Evolutionary conservation across 2,113 vertebrate species (phyloP).

Genomic region (Hepsetus odoe): DNA sequence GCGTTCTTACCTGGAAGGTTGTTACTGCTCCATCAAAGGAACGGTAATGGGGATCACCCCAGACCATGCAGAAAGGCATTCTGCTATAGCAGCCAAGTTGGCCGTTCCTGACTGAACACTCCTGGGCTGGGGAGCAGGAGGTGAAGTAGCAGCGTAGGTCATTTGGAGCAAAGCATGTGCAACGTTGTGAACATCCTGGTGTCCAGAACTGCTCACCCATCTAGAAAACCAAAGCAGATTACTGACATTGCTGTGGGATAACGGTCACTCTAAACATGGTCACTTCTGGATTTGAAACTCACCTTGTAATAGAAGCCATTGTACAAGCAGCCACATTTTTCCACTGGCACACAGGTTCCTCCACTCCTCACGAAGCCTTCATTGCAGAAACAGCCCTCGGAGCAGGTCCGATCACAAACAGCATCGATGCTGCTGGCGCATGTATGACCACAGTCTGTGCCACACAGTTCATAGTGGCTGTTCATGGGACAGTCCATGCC

Average conservation of each 20-base stretch:
- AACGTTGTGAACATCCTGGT: conserved; percentile 56
- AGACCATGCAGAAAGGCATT: conserved; percentile 70
- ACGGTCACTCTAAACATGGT: too few relatives aligned
- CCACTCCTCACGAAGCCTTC: conserved; percentile 70
- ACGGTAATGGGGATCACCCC: conserved; percentile 77
- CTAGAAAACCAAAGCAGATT: conserved; percentile 40
- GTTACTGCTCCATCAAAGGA: conserved; percentile 76
- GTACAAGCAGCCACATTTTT: conserved; percentile 74
- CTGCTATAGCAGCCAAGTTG: conserved; percentile 4
- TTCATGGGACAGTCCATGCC: conserved; percentile 63
- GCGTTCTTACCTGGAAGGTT: conserved; percentile 53
- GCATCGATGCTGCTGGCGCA: conserved; percentile 60
- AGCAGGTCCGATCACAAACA: conserved; percentile 60
- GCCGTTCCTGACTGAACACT: conserved; percentile 63
- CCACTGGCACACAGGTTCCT: conserved; percentile 65
- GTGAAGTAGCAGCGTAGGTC: conserved; percentile 57
- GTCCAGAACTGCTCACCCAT: conserved; percentile 67
- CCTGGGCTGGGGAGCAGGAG: conserved; percentile 55
- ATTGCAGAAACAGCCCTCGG: conserved; percentile 74
- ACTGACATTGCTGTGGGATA: background rate
- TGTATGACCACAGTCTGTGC: conserved; percentile 64
- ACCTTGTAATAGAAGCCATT: conserved; percentile 68
- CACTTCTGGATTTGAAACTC: too few relatives aligned
- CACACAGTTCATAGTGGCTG: conserved; percentile 69
- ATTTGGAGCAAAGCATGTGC: conserved; percentile 61